Conservation (phyloP, 2,888 invertebrate genomes). For the Monochamus alternatus region DNA sequence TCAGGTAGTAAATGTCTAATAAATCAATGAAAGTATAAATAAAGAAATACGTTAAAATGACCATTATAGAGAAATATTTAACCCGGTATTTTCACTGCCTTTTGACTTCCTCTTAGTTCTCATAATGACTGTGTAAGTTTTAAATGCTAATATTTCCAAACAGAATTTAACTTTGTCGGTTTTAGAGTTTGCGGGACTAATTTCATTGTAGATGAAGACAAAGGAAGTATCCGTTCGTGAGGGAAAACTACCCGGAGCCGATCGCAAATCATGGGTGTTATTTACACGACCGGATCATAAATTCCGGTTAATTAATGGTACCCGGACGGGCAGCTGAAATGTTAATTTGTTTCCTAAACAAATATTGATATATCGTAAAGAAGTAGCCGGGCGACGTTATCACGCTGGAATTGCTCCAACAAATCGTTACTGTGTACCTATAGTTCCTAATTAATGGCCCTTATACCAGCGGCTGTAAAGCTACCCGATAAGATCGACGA, state of each 20-base stretch:
- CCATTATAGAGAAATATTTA: too few relatives aligned
- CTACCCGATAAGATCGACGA: conserved; percentile 19
- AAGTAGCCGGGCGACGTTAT: conserved; percentile 15
- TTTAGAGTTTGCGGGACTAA: too few relatives aligned
- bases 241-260: not conserved
- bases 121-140: too few relatives aligned
- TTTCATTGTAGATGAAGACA: too few relatives aligned
- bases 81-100: too few relatives aligned
- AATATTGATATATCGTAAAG: conserved; percentile 19
- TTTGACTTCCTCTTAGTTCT: too few relatives aligned
- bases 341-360: conserved; percentile 24
- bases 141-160: too few relatives aligned
- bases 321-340: not conserved
- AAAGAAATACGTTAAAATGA: too few relatives aligned
- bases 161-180: too few relatives aligned
- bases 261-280: not conserved
- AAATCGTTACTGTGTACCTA: conserved; percentile 23
- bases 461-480: conserved; percentile 14
- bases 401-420: conserved; percentile 14
- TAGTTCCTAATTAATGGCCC: conserved; percentile 19
- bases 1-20: too few relatives aligned
- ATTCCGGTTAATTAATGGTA: not conserved
- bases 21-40: too few relatives aligned
- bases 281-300: not conserved
- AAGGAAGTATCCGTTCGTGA: too few relatives aligned